Evolutionary conservation across 2,797 vertebrate genomes (phyloP), one percentile per base, ranked within the genome.

Genomic region (Argya squamiceps): DNA sequence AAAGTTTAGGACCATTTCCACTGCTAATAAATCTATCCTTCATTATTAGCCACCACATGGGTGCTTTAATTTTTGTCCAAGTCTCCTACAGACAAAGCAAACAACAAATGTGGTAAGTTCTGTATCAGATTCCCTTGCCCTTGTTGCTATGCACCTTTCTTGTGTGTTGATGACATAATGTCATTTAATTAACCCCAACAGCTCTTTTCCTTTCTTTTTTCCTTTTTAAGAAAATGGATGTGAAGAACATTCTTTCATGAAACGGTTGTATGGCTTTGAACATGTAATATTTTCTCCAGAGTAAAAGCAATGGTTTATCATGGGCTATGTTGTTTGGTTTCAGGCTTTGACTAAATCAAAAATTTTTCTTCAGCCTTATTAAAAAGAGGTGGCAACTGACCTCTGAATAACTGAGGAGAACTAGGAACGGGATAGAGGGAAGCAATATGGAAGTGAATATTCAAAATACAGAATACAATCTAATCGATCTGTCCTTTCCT

Each of bases 31-130:
- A 87, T 67, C 36, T 59, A 63, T 44, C 39, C 55, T 74, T 80
- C 78, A 43, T 91, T 82, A 82, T 60, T 60, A 89, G 34, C 63
- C 75, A 83, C 47, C 21, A 70, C 39, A 52, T 17, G 62, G 27
- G 30, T 74, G 32, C 44, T 89, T 90, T 79, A 79, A 91, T 93
- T 88, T 90, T 81, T 94, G 44, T 84, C 93, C 83, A 92, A 75
- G 19, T 65, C 50, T 86, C 46, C 80, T 47, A 24, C 6, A 29
- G 62, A 76, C 58, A 83, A 41, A 81, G 34, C 11, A 73, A 58
- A 64, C 19, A 89, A 32, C 26, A 84, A 22, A 53, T 15, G 10
- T 21, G 18, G 15, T 43, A 36, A 30, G n/a, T 43, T 74, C 21
- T 46, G 12, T 10, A 59, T 85, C 55, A 77, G 37, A 47, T 65